Evolutionary conservation across 1,140 invertebrate species (phyloP).

Genomic region (Marisa cornuarietis): DNA sequence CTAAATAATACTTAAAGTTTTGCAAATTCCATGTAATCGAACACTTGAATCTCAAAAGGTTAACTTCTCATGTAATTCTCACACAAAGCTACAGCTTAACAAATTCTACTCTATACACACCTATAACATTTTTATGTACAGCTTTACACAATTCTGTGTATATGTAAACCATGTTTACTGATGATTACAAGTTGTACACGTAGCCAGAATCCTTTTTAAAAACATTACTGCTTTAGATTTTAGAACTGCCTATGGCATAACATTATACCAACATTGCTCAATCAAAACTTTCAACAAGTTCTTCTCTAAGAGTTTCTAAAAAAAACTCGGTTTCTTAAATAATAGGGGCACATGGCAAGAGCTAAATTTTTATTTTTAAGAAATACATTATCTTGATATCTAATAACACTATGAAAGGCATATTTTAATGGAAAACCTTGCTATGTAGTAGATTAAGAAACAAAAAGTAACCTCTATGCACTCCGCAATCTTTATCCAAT

Average conservation of each 20-base stretch:
- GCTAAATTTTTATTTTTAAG: not conserved
- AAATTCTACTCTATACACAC: too few species aligned
- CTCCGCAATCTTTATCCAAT: constrained; percentile 89
- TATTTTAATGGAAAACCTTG: not conserved
- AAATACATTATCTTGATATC: not conserved
- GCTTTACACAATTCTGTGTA: too few species aligned
- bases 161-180: too few species aligned
- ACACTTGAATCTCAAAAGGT: too few species aligned
- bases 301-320: not conserved
- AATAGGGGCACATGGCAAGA: not conserved
- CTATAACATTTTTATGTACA: too few species aligned
- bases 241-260: not conserved
- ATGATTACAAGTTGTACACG: not conserved
- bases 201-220: not conserved
- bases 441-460: not conserved
- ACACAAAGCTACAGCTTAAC: too few species aligned
- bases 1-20: too few species aligned
- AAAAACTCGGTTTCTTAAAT: not conserved
- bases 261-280: not conserved
- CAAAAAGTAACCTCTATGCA: constrained; percentile 80
- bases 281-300: not conserved
- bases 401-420: too few species aligned
- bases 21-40: too few species aligned
- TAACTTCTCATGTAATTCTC: too few species aligned
- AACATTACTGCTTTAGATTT: not conserved